Evolutionary conservation across 1,140 invertebrate genomes (phyloP), one percentile per base, ranked within the genome.

Genomic region (Drosophila kurseongensis): DNA sequence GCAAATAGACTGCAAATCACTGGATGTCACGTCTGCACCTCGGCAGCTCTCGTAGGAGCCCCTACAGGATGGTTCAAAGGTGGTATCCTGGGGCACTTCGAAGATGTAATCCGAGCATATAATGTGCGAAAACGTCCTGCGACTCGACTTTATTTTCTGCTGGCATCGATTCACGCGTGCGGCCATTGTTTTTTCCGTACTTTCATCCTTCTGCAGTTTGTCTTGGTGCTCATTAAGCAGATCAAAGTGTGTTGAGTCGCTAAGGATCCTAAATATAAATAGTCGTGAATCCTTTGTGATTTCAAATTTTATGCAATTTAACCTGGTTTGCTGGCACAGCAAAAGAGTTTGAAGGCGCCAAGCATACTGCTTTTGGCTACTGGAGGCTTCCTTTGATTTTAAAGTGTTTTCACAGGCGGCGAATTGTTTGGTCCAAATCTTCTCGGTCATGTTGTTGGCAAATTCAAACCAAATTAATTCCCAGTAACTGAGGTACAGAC

Each of bases 21-120:
- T n/a, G 13, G n/a, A 13, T 2, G 7, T 32, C 0, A 76, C 5
- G 63, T 91, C 88, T 16, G 52, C 6, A 1, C 45, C 7, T 1
- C 35, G 45, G 36, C 90, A 91, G 18, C 77, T 86, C 40, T 91
- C 81, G 18, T 78, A 91, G 2, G 9, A 10, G 0, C 81, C 79
- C 13, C 32, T 57, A 14, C 90, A 91, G 0, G 6, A 0, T 0
- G 27, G 45, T 23, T 90, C 88, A 12, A 86, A 77, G 10, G 1
- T 12, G 12, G 0, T 29, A 3, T 23, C 0, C 0, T 27, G 7
- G 0, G 75, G 69, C 8, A 40, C 0, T 0, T 13, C 6, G n/a
- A 65, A 68, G 0, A 38, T 6, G 41, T 0, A 3, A 14, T 16
- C 14, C 12, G 45, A 4, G 13, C 8, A 4, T 18, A 0, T 12